These are phyloP conservation scores for Aythya baeri DNA, from an alignment of 2,113 vertebrate genomes.

Conservation along the genomic window DNA sequence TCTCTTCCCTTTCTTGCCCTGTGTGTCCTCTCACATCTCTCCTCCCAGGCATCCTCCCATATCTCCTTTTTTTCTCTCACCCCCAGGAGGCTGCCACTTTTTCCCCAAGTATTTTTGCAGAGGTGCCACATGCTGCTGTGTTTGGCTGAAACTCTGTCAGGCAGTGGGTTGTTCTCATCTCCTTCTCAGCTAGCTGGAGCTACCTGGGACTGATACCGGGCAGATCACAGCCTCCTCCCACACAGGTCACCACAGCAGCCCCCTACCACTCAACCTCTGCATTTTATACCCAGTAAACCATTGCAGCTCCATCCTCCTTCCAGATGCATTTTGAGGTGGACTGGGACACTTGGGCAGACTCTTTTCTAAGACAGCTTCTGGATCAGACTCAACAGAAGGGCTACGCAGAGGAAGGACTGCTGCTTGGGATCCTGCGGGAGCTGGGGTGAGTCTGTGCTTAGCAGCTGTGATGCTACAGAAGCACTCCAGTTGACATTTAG, in stretches of 20 bases:
- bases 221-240: no score
- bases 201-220: background rate
- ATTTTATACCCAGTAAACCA: no score
- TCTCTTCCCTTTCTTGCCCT: background rate
- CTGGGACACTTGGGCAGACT: no score
- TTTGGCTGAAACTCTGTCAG: background rate
- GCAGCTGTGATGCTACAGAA: background rate
- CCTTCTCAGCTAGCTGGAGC: background rate
- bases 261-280: no score
- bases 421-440: background rate
- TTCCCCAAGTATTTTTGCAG: background rate
- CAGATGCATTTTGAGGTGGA: no score
- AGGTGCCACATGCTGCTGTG: background rate
- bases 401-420: background rate
- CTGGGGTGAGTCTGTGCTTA: background rate
- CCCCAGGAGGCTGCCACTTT: background rate
- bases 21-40: background rate
- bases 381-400: accelerated
- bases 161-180: background rate
- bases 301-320: no score
- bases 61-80: background rate
- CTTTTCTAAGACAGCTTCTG: no score
- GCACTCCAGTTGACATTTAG: background rate
- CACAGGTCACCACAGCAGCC: no score
- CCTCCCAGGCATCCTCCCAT: background rate